Conservation (phyloP, 2,797 vertebrate species). For the Adrianichthys oophorus region DNA sequence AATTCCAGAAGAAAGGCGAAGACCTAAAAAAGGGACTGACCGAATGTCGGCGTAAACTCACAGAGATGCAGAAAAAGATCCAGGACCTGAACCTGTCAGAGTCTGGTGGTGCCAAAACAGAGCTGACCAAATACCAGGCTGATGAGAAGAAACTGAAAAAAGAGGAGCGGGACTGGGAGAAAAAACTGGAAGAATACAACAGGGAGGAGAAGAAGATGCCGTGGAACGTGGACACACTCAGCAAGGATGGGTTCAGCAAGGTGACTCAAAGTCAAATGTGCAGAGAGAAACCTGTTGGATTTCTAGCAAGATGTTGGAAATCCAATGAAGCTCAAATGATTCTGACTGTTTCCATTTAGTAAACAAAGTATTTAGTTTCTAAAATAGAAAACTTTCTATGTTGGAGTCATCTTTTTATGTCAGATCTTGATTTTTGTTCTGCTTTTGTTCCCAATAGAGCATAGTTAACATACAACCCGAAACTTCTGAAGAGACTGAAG, state of each 20-base stretch:
- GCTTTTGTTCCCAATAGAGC: slow-evolving; percentile 74
- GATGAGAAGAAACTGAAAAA: slow-evolving; percentile 87
- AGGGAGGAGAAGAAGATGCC: slow-evolving; percentile 93
- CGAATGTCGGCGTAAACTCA: slow-evolving; percentile 81
- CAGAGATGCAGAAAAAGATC: slow-evolving; percentile 83
- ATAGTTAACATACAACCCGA: slow-evolving; percentile 86
- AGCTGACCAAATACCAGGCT: slow-evolving; percentile 76
- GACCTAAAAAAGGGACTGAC: slow-evolving; percentile 79
- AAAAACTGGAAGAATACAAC: slow-evolving; percentile 80
- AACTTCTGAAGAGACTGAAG: slow-evolving; percentile 82
- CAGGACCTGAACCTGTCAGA: slow-evolving; percentile 70
- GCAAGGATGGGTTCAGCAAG: slow-evolving; percentile 96
- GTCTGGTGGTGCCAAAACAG: slow-evolving; percentile 60
- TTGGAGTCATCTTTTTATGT: too few relatives aligned
- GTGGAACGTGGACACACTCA: slow-evolving; percentile 95
- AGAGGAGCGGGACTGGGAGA: slow-evolving; percentile 84
- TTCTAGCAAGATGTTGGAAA: not conserved
- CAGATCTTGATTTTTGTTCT: not conserved
- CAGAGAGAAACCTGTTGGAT: not conserved
- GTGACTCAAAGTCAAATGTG: slow-evolving; percentile 53
- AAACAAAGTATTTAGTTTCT: too few relatives aligned
- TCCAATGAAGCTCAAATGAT: too few relatives aligned
- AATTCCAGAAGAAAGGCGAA: slow-evolving; percentile 85
- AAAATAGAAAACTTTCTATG: too few relatives aligned
- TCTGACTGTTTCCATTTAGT: too few relatives aligned